phyloP scores from a whole-genome alignment of 2,797 vertebrate genomes.

The Manis javanica region DNA sequence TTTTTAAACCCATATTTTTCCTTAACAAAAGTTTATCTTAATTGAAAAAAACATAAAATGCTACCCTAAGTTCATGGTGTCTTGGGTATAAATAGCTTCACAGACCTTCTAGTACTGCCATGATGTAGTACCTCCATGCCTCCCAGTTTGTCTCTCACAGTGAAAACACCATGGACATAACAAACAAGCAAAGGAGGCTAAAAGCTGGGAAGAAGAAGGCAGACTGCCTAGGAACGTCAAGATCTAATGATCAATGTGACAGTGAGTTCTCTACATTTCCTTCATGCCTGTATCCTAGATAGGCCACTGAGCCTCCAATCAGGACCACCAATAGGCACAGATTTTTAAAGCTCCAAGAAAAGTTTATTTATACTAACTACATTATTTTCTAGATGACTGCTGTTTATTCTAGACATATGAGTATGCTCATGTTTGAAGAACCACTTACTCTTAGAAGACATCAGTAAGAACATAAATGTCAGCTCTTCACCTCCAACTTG shows the following conservation, averaged over 20 bases:
- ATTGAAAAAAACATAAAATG: neutral
- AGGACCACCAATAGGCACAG: neutral
- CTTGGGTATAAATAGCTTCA: neutral
- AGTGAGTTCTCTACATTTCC: neutral
- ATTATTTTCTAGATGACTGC: neutral
- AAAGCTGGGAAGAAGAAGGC: neutral
- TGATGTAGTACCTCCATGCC: neutral
- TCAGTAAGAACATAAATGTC: neutral
- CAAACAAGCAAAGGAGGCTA: neutral
- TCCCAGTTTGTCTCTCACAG: neutral
- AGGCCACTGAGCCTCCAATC: neutral
- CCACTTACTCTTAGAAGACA: neutral
- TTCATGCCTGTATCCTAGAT: neutral
- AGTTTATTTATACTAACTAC: neutral
- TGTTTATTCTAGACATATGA: neutral
- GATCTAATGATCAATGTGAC: neutral
- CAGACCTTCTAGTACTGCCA: neutral
- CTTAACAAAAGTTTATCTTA: conserved; percentile 19
- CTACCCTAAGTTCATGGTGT: neutral
- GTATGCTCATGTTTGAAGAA: neutral
- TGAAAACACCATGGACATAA: neutral
- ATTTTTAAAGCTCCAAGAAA: neutral
- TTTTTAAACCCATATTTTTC: neutral
- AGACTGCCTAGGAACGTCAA: neutral
- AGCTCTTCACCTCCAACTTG: neutral